Evolutionary conservation across 2,888 invertebrate genomes (phyloP), one percentile per base, ranked within the genome.

Genomic region (Habroteleia sp.): DNA sequence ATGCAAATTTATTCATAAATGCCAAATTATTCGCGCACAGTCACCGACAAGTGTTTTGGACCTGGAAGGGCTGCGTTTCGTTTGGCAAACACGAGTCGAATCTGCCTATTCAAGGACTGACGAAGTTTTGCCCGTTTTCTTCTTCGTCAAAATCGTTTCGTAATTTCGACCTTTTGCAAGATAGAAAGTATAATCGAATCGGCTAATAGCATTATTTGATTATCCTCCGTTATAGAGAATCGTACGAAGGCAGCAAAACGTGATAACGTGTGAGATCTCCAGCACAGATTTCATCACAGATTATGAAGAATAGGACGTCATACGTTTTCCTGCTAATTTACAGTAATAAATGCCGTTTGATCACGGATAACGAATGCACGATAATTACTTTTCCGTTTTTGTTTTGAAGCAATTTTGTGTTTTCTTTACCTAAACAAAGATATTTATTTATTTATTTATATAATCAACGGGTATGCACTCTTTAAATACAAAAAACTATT

Each of bases 1-100:
- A 78, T 79, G 80, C 72, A 80, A 80, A 80, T 78, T 80, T 80
- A 80, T 80, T 81, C 79, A 80, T 80, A 75, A 77, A 79, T 77
- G 74, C 78, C 69, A 35, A 69, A 73, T 74, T 74, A 77, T 71
- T 77, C 72, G 62, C 48, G 37, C 50, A 41, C 54, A 66, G 44
- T 71, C 52, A 42, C 54, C 58, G 71, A 68, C 58, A 73, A 76
- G 68, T 68, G 63, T 74, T 74, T 54, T 62, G 72, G 58, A 17
- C 58, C 35, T 65, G 23, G 31, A 48, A 69, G 56, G 68, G 66
- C 62, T 56, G 46, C 65, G 50, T 65, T 62, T 54, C 31, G 37
- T 10, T n/a, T 41, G 56, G 48, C 68, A 72, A 72, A 72, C 76
- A 76, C 48, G 16, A 7, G 42, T 11, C 29, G 3, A 8, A 41